phyloP scores from a whole-genome alignment of 2,113 vertebrate genomes.

The Orycteropus afer region DNA sequence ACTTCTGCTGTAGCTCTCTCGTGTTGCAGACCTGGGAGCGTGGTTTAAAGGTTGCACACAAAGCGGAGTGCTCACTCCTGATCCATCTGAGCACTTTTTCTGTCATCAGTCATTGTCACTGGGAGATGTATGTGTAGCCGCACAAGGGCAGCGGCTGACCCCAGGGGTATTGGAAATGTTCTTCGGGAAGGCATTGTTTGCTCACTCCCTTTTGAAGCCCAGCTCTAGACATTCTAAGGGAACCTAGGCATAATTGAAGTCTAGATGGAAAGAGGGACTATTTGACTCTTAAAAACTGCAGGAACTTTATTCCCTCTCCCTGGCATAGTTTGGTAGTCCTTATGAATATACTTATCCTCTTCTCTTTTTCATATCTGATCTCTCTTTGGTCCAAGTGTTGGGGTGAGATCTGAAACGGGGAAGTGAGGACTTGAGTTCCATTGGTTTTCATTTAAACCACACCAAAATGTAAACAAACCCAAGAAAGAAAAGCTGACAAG shows the following conservation, averaged over 20 bases:
- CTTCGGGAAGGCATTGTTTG: conserved; percentile 70
- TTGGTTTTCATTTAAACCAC: conserved; percentile 15
- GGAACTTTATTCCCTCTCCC: not conserved
- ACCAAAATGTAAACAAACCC: conserved; percentile 42
- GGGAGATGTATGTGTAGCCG: conserved; percentile 57
- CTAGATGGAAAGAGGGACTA: not conserved
- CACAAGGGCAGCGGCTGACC: conserved; percentile 66
- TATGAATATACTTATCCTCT: not conserved
- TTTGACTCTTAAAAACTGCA: not conserved
- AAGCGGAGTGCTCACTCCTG: conserved; percentile 19
- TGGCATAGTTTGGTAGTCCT: not conserved
- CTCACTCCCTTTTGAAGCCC: conserved; percentile 34
- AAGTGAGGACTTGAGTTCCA: not conserved
- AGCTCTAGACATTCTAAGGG: not conserved
- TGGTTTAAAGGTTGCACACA: conserved; percentile 63
- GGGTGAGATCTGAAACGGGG: conserved; percentile 12
- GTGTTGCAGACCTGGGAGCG: not conserved
- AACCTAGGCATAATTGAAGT: not conserved
- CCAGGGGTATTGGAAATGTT: conserved; percentile 60
- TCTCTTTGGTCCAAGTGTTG: conserved; percentile 9
- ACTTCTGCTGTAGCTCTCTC: not conserved
- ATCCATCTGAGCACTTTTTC: conserved; percentile 62
- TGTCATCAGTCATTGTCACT: conserved; percentile 74
- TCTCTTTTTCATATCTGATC: not conserved
- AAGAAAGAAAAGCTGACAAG: conserved; percentile 51